Evolutionary conservation across 2,113 vertebrate species (phyloP).

Genomic region (Nannospalax galili): DNA sequence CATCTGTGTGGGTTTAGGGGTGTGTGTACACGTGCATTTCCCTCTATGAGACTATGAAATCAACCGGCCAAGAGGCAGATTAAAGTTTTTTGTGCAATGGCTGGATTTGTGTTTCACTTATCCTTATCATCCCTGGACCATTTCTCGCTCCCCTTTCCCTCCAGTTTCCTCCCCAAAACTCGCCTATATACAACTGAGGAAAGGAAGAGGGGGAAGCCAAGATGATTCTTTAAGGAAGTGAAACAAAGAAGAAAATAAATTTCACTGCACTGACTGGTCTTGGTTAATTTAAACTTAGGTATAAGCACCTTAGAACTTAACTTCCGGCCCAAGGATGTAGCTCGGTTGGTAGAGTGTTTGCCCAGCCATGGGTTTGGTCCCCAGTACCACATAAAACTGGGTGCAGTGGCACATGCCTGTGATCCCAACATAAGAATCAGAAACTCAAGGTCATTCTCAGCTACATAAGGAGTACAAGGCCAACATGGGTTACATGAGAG

Average conservation of each 20-base stretch:
- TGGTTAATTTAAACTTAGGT: neutral
- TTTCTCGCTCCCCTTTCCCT: neutral
- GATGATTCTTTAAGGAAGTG: slow-evolving; percentile 16
- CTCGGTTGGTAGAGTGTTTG: neutral
- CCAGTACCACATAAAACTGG: neutral
- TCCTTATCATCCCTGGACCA: neutral
- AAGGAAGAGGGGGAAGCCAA: neutral
- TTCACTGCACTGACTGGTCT: neutral
- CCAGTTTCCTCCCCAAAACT: slow-evolving; percentile 3
- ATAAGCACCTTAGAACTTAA: neutral
- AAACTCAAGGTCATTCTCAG: neutral
- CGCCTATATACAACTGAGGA: neutral
- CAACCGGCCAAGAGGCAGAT: slow-evolving; percentile 34
- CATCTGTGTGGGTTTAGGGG: slow-evolving; percentile 64
- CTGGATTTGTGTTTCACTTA: neutral
- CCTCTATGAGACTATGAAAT: slow-evolving; percentile 53
- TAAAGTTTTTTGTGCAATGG: neutral
- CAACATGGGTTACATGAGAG: neutral
- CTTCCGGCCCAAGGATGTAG: neutral
- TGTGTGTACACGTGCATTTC: slow-evolving; percentile 32
- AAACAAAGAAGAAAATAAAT: neutral
- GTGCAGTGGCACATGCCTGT: neutral
- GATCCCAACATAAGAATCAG: neutral
- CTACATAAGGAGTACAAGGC: neutral
- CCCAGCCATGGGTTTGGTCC: neutral